Evolutionary conservation across 1,140 invertebrate species (phyloP).

Genomic region (Steinernema khuongi): DNA sequence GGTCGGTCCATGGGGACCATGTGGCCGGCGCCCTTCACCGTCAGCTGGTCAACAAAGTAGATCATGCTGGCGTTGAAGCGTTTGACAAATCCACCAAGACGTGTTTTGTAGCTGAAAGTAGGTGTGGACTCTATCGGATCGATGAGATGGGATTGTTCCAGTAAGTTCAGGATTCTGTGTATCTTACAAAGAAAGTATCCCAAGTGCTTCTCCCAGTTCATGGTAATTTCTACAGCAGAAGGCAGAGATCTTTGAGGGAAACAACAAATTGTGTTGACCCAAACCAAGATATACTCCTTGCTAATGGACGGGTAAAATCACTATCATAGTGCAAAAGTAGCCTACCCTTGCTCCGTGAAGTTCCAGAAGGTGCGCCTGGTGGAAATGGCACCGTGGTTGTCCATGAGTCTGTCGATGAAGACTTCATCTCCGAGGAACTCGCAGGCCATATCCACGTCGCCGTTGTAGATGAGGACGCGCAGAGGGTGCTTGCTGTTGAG

Average conservation of each 20-base stretch:
- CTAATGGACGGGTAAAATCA: too few species aligned
- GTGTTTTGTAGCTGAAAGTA: background rate
- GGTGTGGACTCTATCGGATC: background rate
- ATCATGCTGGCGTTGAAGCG: background rate
- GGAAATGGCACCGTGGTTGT: background rate
- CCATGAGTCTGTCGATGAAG: conserved; percentile 60
- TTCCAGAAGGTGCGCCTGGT: background rate
- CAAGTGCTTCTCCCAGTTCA: too few species aligned
- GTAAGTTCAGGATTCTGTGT: too few species aligned
- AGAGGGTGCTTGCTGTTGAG: conserved; percentile 47
- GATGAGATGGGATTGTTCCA: too few species aligned
- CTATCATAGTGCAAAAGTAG: too few species aligned
- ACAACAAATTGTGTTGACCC: too few species aligned
- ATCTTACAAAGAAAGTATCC: too few species aligned
- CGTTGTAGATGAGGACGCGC: conserved; percentile 62
- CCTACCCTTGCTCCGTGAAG: background rate
- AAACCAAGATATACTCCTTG: too few species aligned
- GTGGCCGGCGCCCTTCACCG: conserved; percentile 62
- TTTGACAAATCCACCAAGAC: background rate
- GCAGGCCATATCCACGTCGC: conserved; percentile 65
- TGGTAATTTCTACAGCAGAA: too few species aligned
- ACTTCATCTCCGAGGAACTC: conserved; percentile 64
- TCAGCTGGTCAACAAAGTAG: conserved; percentile 26
- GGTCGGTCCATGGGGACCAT: conserved; percentile 64
- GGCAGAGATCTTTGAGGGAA: too few species aligned